Conservation (phyloP, 2,113 vertebrate species). For the Argyrosomus japonicus region DNA sequence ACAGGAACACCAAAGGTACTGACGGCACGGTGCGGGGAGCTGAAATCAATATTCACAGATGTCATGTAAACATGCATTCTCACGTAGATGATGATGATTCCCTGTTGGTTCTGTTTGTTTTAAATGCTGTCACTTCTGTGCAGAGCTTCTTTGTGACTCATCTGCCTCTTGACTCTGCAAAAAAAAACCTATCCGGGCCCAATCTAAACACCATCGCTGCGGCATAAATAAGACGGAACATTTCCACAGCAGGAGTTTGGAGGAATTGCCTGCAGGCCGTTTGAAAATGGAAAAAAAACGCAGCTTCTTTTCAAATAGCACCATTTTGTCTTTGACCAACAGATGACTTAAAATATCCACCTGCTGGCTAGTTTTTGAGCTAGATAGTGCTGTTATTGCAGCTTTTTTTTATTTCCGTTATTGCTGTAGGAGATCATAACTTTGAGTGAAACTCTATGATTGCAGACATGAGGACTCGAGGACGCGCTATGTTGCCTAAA, state of each 20-base stretch:
- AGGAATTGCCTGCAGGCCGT: slow-evolving; percentile 23
- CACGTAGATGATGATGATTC: background rate
- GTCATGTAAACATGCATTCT: background rate
- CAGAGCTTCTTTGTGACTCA: slow-evolving; percentile 23
- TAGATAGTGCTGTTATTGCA: slow-evolving; percentile 31
- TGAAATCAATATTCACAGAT: background rate
- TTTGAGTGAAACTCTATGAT: slow-evolving; percentile 28
- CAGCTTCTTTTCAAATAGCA: slow-evolving; percentile 31
- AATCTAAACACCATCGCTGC: slow-evolving; percentile 36
- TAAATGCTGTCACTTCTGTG: background rate
- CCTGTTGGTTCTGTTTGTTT: background rate
- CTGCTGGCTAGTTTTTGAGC: slow-evolving; percentile 25
- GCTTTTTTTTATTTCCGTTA: slow-evolving; percentile 11
- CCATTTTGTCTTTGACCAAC: slow-evolving; percentile 53
- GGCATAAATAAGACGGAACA: slow-evolving; percentile 48
- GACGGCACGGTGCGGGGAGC: background rate
- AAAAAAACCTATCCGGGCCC: slow-evolving; percentile 3
- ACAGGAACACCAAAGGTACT: slow-evolving; percentile 95
- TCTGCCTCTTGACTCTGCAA: slow-evolving; percentile 32
- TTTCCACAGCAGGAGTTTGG: slow-evolving; percentile 41
- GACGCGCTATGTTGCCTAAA: background rate
- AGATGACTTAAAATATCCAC: slow-evolving; percentile 39
- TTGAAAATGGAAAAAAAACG: background rate
- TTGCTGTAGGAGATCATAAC: slow-evolving; percentile 22
- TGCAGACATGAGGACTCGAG: background rate